These are phyloP conservation scores for Pyrgilauda ruficollis DNA, from an alignment of 2,113 vertebrate species.

Conservation along the genomic window DNA sequence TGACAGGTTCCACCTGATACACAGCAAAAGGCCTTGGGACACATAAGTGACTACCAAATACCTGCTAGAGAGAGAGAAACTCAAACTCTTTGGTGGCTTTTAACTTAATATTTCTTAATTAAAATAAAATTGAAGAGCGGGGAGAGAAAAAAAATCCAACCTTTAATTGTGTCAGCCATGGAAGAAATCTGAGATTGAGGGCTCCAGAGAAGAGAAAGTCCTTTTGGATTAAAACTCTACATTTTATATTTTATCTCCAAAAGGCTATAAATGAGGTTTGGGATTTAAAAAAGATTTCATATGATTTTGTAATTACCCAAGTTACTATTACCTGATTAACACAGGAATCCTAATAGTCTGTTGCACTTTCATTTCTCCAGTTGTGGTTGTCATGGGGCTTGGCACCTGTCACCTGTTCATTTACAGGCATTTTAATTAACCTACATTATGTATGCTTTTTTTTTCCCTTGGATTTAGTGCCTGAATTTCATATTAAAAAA, in stretches of 20 bases:
- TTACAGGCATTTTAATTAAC: constrained; percentile 82
- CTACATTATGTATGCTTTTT: constrained; percentile 76
- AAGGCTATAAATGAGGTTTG: constrained; percentile 77
- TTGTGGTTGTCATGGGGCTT: constrained; percentile 75
- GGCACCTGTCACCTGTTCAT: constrained; percentile 80
- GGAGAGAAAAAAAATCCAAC: neutral
- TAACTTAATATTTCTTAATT: constrained; percentile 74
- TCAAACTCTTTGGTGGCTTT: constrained; percentile 47
- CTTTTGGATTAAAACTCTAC: constrained; percentile 72
- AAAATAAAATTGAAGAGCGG: constrained; percentile 70
- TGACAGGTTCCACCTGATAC: neutral
- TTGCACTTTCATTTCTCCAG: constrained; percentile 67
- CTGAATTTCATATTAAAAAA: constrained; percentile 75
- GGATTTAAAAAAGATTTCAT: constrained; percentile 78
- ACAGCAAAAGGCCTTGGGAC: constrained; percentile 13
- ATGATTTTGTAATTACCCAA: constrained; percentile 81
- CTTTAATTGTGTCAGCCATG: constrained; percentile 62
- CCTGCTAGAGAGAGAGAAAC: constrained; percentile 42
- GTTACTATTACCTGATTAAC: constrained; percentile 81
- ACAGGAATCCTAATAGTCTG: constrained; percentile 76
- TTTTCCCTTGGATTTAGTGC: constrained; percentile 68
- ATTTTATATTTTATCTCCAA: constrained; percentile 72
- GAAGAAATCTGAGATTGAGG: constrained; percentile 54
- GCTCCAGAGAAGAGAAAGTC: constrained; percentile 65
- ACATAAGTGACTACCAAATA: constrained; percentile 43